Evolutionary conservation across 1,140 invertebrate genomes (phyloP).

Genomic region (Pentalonia nigronervosa): DNA sequence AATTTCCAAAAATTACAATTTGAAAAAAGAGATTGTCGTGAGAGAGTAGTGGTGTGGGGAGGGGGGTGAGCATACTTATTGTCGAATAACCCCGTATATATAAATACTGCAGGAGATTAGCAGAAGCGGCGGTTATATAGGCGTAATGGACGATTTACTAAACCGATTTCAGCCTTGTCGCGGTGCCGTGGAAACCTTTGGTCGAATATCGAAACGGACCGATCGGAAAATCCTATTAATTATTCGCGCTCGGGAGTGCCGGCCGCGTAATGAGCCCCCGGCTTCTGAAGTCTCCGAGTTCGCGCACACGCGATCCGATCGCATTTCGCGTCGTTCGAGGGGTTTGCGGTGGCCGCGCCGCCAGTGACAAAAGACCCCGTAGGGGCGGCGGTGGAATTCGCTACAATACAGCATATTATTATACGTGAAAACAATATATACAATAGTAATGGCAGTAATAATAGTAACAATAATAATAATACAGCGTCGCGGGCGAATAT

Average conservation of each 20-base stretch:
- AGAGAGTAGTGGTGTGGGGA: too few species aligned
- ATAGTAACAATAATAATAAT: background rate
- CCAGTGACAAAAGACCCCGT: conserved; percentile 17
- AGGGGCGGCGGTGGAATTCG: background rate
- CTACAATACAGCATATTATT: background rate
- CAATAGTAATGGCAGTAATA: background rate
- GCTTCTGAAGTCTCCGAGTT: background rate
- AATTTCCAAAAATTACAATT: too few species aligned
- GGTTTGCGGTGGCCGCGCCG: background rate
- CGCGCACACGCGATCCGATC: conserved; percentile 4
- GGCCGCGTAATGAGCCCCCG: background rate
- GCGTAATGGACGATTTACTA: background rate
- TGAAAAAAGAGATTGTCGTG: too few species aligned
- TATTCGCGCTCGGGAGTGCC: background rate
- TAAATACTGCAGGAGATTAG: too few species aligned
- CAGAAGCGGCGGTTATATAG: too few species aligned
- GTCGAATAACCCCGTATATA: too few species aligned
- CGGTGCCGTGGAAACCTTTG: background rate
- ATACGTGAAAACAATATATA: background rate
- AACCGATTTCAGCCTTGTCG: background rate
- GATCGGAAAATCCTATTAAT: conserved; percentile 47
- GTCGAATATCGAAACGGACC: background rate
- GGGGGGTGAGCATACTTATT: too few species aligned
- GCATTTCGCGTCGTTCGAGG: background rate
- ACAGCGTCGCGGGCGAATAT: background rate